Base-by-base conservation (phyloP, 2,797 vertebrate species). In the Anguilla obscura region DNA sequence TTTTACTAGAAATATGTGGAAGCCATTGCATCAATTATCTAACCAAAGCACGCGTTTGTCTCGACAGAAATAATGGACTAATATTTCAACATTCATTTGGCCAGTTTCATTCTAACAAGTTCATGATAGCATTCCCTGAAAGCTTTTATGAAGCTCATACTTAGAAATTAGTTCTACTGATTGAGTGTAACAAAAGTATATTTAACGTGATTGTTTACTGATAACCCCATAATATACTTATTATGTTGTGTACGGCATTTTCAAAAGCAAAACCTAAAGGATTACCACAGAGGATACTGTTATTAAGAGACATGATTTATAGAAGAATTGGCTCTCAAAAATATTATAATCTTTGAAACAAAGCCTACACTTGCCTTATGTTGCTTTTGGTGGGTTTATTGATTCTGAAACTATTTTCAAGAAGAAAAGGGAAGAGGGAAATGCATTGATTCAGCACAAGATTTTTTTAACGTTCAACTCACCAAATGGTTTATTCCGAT, bases 401-500 rank as follows among this genome's bases (percentile, higher is more conserved):
- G n/a, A 12, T 52, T n/a, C n/a, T 50, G 2, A 3, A 27, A 50
- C 5, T 14, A 84, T 1, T 56, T 24, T 63, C 60, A 33, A 33
- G 14, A 50, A 14, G 84, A 63, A 85, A 63, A 36, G 12, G 27
- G 8, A 7, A 85, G 58, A 45, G 33, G 7, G 16, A 33, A 40
- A 40, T 21, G 58, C 4, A 36, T 21, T 40, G 50, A 60, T 6
- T 60, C 12, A 16, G 3, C 58, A 66, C 5, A 40, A 30, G 3
- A 36, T 9, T 84, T 3, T 54, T 33, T 63, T 36, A 3, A 88
- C 0, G 24, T 30, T 79, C 86, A 90, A 95, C 98, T 98, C 95
- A 99, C 98, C 97, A 97, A 92, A 86, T 99, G 94, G 87, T 96
- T 92, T 90, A 99, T 99, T 93, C 98, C 98, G 86, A 99, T 99